These are phyloP conservation scores for Drosophila arizonae DNA, from an alignment of 1,140 invertebrate genomes.

Conservation along the genomic window DNA sequence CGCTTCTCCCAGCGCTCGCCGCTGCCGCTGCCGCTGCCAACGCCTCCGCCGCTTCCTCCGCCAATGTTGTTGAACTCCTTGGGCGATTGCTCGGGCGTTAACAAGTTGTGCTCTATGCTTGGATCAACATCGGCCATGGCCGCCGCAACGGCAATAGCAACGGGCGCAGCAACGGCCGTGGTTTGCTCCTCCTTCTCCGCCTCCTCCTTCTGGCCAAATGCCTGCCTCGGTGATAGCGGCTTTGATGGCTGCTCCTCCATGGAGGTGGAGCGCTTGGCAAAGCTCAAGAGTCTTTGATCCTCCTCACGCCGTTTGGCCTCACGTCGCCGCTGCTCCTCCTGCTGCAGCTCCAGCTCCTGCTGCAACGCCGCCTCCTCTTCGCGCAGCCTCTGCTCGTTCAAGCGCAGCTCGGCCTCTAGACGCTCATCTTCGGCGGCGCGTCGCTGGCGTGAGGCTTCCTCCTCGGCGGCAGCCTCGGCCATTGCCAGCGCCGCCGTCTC, in stretches of 20 bases:
- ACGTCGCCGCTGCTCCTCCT: conserved; percentile 60
- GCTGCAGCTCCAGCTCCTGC: conserved; percentile 50
- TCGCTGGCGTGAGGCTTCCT: conserved; percentile 35
- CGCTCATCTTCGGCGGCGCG: conserved; percentile 61
- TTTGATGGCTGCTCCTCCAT: conserved; percentile 36
- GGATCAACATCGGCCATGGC: neutral
- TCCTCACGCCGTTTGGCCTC: conserved; percentile 70
- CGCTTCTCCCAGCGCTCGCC: conserved; percentile 75
- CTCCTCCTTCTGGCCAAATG: neutral
- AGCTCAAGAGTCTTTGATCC: conserved; percentile 68
- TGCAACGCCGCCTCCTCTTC: conserved; percentile 62
- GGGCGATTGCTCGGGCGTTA: conserved; percentile 72
- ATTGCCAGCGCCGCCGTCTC: conserved; percentile 4
- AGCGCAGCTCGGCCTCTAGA: conserved; percentile 59
- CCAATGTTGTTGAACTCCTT: conserved; percentile 65
- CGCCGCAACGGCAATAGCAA: neutral
- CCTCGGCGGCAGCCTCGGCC: conserved; percentile 28
- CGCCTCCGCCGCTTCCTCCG: conserved; percentile 27
- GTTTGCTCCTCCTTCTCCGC: neutral
- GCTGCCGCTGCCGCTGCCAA: conserved; percentile 26
- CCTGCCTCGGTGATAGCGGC: neutral
- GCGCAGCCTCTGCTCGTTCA: conserved; percentile 65
- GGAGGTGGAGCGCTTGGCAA: conserved; percentile 60
- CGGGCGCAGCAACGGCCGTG: neutral
- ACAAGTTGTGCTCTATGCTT: conserved; percentile 43